Base-by-base conservation (phyloP, 1,140 invertebrate genomes). In the Eueides isabella region DNA sequence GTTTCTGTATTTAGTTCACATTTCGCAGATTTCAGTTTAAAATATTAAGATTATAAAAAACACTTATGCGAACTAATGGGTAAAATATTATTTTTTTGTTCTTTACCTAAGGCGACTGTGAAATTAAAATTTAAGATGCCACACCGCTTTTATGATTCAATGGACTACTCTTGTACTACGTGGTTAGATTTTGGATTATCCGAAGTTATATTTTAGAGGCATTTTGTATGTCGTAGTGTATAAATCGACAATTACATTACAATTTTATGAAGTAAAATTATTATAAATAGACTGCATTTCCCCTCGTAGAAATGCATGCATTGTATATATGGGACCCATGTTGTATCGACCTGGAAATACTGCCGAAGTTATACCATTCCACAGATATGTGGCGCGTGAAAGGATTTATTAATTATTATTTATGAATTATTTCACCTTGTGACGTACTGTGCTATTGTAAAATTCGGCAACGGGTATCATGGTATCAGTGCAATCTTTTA, bases 81-180 rank as follows among this genome's bases (percentile, higher is more conserved):
- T 55, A 55, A 55, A 23, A 55, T 19, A 44, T 16, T 19, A 6
- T 19, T 7, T 55, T 55, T 23, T 44, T 26, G 9, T 55, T 23
- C 19, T 55, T n/a, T 44, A 44, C 16, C 41, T 23, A 5, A 55
- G 19, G 7, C 44, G 44, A 55, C 44, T 55, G 44, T 1, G 2
- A 55, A 55, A 23, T 55, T 55, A 55, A 23, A 55, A 55, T 55
- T 55, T 55, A 55, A 55, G 44, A 55, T 26, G 7, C 44, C 44
- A 11, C 44, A 9, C 16, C 9, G 44, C 19, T 23, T 55, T 55
- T 23, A 55, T 55, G 44, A 55, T 55, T 55, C 44, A 55, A 55
- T 55, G 19, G 19, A 55, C 35, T 38, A 38, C 16, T 55, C 44
- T 55, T 55, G 19, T 11, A 23, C 44, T 16, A 55, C 44, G 44